Evolutionary conservation across 2,113 vertebrate genomes (phyloP), one percentile per base, ranked within the genome.

Genomic region (Oceanites oceanicus): DNA sequence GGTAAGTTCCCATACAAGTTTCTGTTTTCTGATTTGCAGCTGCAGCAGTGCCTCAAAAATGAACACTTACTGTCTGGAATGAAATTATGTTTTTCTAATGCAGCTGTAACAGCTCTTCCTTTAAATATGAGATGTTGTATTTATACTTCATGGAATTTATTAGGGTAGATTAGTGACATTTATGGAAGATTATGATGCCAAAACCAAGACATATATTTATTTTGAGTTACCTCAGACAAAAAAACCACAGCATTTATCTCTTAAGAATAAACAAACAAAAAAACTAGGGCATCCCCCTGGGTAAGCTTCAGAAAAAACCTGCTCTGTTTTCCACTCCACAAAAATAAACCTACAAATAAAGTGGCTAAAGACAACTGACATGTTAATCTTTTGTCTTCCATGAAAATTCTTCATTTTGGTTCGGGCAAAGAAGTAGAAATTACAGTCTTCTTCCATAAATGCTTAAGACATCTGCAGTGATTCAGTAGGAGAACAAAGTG

Each of bases 1-100:
- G 99, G 99, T 99, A 95, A 98, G 98, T 97, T 81, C 61, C 20
- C 23, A 3, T 7, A 5, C 0, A 1, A 58, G 13, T 10, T 53
- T 49, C 42, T 63, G 15, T 29, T 59, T 62, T 71, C 42, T 56
- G 30, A 6, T 53, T 49, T 93, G 34, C 68, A 77, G 44, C 72
- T 76, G 15, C 76, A 81, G 25, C 38, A 55, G 16, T 14, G 27
- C 80, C 83, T 88, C 55, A 88, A 5, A 92, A 68, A 32, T 32
- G 4, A 59, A 7, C 27, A 34, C 8, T 22, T 34, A 4, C 34
- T 71, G 15, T 29, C 52, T 79, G 45, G 26, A 55, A 44, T 68
- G 8, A 88, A 79, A 71, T 85, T 2, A 34, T 5, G 20, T 32
- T 76, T 93, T 78, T 30, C 61, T 75, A 38, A n/a, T 16, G 26